phyloP scores from a whole-genome alignment of 1,140 invertebrate genomes.

The Cherax quadricarinatus region DNA sequence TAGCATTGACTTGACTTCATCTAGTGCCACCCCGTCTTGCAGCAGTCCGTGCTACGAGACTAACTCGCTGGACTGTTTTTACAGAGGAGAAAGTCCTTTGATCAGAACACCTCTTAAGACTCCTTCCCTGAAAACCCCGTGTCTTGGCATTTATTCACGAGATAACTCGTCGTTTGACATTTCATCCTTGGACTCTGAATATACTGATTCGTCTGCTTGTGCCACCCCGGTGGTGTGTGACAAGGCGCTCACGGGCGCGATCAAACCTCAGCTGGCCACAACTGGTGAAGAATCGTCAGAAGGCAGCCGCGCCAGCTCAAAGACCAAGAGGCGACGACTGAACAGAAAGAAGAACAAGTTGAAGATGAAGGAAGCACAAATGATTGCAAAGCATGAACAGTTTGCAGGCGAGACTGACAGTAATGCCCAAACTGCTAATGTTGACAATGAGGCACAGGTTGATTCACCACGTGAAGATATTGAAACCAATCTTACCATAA shows the following conservation, averaged over 20 bases:
- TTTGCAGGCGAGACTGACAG: not conserved
- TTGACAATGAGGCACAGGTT: not conserved
- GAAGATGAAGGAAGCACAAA: not conserved
- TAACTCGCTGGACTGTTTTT: not conserved
- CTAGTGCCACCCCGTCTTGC: slow-evolving; percentile 5
- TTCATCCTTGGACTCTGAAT: not conserved
- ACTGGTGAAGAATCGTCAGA: slow-evolving; percentile 12
- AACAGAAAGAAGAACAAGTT: slow-evolving; percentile 48
- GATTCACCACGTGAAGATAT: too few relatives aligned
- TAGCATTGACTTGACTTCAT: not conserved
- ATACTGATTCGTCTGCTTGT: slow-evolving; percentile 9
- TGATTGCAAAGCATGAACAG: not conserved
- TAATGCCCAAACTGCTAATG: not conserved
- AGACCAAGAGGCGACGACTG: slow-evolving; percentile 19
- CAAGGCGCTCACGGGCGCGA: not conserved
- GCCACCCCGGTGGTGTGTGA: not conserved
- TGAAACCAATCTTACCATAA: too few relatives aligned
- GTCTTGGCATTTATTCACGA: not conserved
- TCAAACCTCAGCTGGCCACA: not conserved
- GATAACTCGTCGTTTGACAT: not conserved
- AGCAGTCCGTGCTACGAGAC: not conserved
- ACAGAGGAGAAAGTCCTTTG: not conserved
- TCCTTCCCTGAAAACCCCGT: not conserved
- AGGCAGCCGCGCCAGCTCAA: not conserved
- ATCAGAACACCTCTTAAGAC: not conserved